Percentiles rank a stretch among this genome's conserved stretches.
phyloP scores from a whole-genome alignment of 23 tunicate genomes.

The Styela clava region DNA sequence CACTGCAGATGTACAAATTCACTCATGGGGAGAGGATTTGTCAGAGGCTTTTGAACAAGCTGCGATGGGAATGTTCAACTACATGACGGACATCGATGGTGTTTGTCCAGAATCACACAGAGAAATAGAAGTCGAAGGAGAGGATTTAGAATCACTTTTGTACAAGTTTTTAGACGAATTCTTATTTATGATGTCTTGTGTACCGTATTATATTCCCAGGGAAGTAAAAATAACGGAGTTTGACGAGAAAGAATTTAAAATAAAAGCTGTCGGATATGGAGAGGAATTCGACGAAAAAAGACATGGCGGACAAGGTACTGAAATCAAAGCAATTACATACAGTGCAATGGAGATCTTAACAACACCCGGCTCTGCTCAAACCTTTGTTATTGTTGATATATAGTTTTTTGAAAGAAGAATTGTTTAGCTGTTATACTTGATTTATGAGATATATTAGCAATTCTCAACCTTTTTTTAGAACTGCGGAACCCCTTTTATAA shows the following conservation, averaged over 20 bases:
- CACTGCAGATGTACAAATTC: conserved; percentile 97
- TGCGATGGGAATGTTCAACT: conserved; percentile 93
- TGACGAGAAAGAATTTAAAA: conserved; percentile 63
- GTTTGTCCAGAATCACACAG: conserved; percentile 58
- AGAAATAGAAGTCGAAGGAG: conserved; percentile 68
- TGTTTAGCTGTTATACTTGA: too few species aligned
- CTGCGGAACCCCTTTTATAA: too few species aligned
- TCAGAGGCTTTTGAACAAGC: conserved; percentile 91
- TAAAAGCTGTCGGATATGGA: conserved; percentile 74
- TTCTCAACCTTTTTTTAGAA: too few species aligned
- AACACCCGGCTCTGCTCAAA: conserved; percentile 38
- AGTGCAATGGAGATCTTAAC: conserved; percentile 82
- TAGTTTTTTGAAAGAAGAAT: conserved; percentile 22
- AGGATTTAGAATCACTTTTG: conserved; percentile 67
- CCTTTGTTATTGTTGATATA: conserved; percentile 94
- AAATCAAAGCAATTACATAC: conserved; percentile 95
- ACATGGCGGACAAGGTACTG: conserved; percentile 98
- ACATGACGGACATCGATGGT: conserved; percentile 76
- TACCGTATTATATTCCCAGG: conserved; percentile 86
- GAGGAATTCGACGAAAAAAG: conserved; percentile 74
- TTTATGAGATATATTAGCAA: too few species aligned
- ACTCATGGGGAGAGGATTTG: conserved; percentile 85
- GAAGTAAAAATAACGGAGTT: conserved; percentile 66
- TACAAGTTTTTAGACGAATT: conserved; percentile 79
- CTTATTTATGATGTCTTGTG: conserved; percentile 70